Evolutionary conservation across 2,797 vertebrate species (phyloP).

Genomic region (Clamator glandarius): DNA sequence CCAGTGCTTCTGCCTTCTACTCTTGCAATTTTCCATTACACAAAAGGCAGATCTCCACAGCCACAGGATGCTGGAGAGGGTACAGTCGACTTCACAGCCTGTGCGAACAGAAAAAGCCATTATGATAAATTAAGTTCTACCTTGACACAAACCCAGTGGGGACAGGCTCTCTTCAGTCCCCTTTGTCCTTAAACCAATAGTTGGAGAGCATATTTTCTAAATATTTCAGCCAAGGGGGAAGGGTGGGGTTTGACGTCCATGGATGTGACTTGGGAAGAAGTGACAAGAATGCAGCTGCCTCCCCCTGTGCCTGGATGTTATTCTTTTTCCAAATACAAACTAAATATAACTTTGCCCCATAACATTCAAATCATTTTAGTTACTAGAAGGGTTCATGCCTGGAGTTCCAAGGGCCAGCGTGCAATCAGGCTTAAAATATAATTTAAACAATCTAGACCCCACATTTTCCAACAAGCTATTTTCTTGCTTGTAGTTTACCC

Average conservation of each 20-base stretch:
- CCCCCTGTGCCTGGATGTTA: not conserved
- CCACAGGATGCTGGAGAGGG: not conserved
- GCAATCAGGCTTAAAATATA: constrained; percentile 64
- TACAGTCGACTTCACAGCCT: not conserved
- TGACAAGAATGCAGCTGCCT: constrained; percentile 59
- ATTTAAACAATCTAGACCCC: constrained; percentile 44
- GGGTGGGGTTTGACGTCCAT: not conserved
- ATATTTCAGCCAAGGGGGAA: not conserved
- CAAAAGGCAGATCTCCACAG: not conserved
- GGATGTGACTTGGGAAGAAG: constrained; percentile 42
- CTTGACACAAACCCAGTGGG: rapidly evolving
- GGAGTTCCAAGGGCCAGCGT: constrained; percentile 61
- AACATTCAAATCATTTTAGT: constrained; percentile 67
- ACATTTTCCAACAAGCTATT: constrained; percentile 29
- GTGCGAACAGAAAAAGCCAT: not conserved
- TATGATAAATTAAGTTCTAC: not conserved
- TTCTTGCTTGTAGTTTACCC: not conserved
- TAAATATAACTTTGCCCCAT: constrained; percentile 66
- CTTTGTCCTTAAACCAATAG: not conserved
- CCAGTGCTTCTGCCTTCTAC: not conserved
- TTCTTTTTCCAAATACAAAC: constrained; percentile 64
- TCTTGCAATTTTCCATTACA: not conserved
- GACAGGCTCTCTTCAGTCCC: not conserved
- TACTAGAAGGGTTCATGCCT: constrained; percentile 62
- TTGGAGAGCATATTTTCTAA: not conserved